Base-by-base conservation (phyloP, 2,113 vertebrate species). In the Orthonyx spaldingii region DNA sequence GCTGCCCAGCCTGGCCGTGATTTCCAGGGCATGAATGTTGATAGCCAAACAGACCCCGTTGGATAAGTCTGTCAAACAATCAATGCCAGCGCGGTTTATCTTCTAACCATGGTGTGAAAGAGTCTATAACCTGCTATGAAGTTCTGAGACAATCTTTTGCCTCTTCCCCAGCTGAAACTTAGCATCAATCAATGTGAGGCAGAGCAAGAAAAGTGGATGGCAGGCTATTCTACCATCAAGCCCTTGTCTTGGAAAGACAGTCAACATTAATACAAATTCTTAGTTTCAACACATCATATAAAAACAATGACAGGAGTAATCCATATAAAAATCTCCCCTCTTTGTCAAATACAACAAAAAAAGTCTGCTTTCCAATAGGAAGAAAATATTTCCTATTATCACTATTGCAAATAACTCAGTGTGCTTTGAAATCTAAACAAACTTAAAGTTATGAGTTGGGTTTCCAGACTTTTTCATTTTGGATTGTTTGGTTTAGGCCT, bases 131-230 rank as follows among this genome's bases (percentile, higher is more conserved):
- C 24, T n/a, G 8, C 41, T 39, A 37, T 2, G 5, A 84, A 84
- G 57, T 16, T 64, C 61, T n/a, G 11, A 80, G 37, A 50, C 6
- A 18, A 7, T 24, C 7, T 64, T 83, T 75, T 39, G 5, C 19
- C 42, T 77, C 20, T 39, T 92, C 10, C n/a, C 11, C 10, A 72
- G 18, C 5, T 84, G 20, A 27, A 89, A 65, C 4, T 56, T 84
- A 63, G 21, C 5, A 42, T 13, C 10, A 9, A 16, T 32, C n/a
- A 39, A 7, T 22, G 20, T 16, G 42, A 64, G 1, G 1, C 1
- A 8, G 23, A 72, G 17, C 15, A 83, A 89, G 26, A 33, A 46
- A 61, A 47, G 13, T 6, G 7, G 10, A 39, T 23, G 52, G 32
- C 10, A 69, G 37, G 3, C 20, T 71, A 16, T 39, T 76, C 47